phyloP scores from a whole-genome alignment of 1,140 invertebrate species.

The Solen grandis region DNA sequence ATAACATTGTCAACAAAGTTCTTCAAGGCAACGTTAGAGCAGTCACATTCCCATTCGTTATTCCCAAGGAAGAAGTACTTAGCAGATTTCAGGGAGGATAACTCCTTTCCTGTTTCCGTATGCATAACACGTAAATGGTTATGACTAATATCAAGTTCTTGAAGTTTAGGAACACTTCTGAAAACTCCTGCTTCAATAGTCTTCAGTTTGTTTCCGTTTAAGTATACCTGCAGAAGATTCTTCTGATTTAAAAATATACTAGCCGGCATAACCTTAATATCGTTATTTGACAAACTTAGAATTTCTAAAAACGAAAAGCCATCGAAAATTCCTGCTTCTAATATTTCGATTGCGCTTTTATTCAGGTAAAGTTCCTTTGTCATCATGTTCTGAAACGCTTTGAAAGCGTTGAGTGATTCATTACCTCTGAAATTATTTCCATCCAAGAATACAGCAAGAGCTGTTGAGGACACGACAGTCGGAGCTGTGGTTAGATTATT shows the following conservation, averaged over 20 bases:
- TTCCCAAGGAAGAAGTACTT: conserved; percentile 3
- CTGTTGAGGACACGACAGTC: neutral
- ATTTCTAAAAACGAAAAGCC: conserved; percentile 28
- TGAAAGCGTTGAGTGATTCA: neutral
- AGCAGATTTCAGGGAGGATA: conserved; percentile 4
- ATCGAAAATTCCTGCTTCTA: neutral
- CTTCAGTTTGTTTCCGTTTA: conserved; percentile 14
- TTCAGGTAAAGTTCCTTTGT: conserved; percentile 45
- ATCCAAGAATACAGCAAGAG: conserved; percentile 27
- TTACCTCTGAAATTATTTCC: conserved; percentile 15
- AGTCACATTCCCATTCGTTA: conserved; percentile 30
- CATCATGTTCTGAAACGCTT: neutral
- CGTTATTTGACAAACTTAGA: conserved; percentile 21
- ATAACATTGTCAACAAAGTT: conserved; percentile 24
- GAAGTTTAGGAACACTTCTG: neutral
- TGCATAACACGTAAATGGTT: conserved; percentile 16
- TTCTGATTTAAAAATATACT: conserved; percentile 23
- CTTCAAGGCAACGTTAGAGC: conserved; percentile 21
- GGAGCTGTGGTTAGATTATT: conserved; percentile 12
- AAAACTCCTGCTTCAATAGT: conserved; percentile 20
- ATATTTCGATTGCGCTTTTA: neutral
- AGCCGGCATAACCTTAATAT: neutral
- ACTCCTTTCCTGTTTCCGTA: conserved; percentile 10
- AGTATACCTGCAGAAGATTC: conserved; percentile 7
- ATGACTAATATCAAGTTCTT: conserved; percentile 32